Base-by-base conservation (phyloP, 2,888 invertebrate genomes). In the Cenopis cana region DNA sequence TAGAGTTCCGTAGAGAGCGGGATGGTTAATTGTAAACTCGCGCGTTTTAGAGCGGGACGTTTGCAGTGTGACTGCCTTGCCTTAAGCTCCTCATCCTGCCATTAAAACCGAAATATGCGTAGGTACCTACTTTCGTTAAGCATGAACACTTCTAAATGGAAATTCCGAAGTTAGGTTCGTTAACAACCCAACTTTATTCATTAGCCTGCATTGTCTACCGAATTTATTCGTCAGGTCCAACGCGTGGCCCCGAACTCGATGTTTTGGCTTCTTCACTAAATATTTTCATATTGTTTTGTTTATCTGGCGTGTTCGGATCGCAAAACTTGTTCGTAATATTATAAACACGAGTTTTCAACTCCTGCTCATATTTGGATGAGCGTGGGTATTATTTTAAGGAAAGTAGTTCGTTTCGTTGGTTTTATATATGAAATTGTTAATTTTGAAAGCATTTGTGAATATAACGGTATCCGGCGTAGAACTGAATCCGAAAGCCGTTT, bases 141-240 rank as follows among this genome's bases (percentile, higher is more conserved):
- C 85, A 85, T 83, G 84, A 88, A 86, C 86, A 87, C 85, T 88
- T 85, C 84, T 82, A 86, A 90, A 88, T 88, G 85, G 83, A 85
- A 88, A 90, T 90, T 87, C 85, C 85, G 73, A 86, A 87, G 88
- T 87, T 85, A 85, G 86, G 85, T 91, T 89, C 89, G 90, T 89
- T 91, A 91, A 89, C 90, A 90, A 85, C 85, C 85, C 78, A 93
- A 93, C 91, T 92, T 91, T 91, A 91, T 92, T 92, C 91, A 91
- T 93, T 92, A 91, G 85, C 86, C 88, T 90, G 90, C 88, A 91
- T 93, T 92, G 91, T 91, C 89, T 90, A 85, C 83, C 79, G 84
- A 89, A 91, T 89, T 90, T 89, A 90, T 88, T 88, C 85, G 85
- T 85, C 88, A 89, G 89, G 89, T 88, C 86, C 83, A 89, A 86